These are phyloP conservation scores for Petrosia ficiformis DNA, from an alignment of 37 sponge, comb jelly and placozoan genomes.

Conservation along the genomic window DNA sequence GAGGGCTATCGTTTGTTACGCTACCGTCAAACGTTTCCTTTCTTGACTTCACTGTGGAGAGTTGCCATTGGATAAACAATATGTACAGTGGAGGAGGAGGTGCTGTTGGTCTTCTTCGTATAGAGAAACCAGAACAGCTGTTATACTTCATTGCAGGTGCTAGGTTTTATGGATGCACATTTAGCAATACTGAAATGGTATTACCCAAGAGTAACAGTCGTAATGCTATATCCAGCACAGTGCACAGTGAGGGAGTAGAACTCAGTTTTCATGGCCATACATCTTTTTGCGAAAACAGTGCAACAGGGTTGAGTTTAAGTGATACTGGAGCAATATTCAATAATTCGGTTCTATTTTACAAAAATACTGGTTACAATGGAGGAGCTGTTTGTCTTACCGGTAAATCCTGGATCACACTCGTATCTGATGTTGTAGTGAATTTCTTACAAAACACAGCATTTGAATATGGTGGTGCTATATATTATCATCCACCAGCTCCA, in stretches of 20 bases:
- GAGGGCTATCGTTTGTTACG: neutral
- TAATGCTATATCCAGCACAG: neutral
- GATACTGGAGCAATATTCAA: constrained; percentile 2
- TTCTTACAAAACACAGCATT: constrained; percentile 16
- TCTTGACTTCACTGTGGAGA: neutral
- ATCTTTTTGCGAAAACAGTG: neutral
- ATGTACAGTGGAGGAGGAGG: neutral
- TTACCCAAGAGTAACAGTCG: neutral
- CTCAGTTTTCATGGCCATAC: constrained; percentile 1
- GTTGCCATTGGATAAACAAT: neutral
- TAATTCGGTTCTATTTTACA: neutral
- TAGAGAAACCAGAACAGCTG: neutral
- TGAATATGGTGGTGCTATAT: constrained; percentile 28
- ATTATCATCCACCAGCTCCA: constrained; percentile 3
- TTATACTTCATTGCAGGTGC: neutral
- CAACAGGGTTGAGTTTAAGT: constrained; percentile 13
- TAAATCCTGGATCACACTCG: constrained; percentile 13
- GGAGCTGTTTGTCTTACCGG: constrained; percentile 17
- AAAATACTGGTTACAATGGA: constrained; percentile 7
- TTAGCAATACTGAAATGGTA: neutral
- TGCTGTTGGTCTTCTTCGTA: constrained; percentile 3
- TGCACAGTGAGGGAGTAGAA: constrained; percentile 1
- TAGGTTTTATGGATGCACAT: neutral
- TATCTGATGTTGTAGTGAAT: neutral
- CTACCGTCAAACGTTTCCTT: neutral